These are phyloP conservation scores for Eupithecia inturbata DNA, from an alignment of 2,888 invertebrate genomes.

Conservation along the genomic window DNA sequence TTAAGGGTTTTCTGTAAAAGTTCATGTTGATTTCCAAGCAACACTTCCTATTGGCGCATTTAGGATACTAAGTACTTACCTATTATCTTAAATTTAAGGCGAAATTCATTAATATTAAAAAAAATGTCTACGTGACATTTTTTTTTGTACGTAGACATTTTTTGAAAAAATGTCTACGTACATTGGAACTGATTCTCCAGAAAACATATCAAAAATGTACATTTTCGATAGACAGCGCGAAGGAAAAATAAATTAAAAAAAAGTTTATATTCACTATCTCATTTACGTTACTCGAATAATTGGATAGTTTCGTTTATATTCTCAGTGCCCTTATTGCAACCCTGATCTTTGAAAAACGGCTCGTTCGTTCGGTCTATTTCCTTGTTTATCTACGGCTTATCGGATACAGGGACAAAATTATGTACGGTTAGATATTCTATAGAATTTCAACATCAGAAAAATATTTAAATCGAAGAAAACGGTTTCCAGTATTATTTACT, in stretches of 20 bases:
- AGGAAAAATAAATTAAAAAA: neutral
- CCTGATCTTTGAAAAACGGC: conserved; percentile 53
- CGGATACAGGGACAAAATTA: conserved; percentile 46
- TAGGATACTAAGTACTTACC: too few relatives aligned
- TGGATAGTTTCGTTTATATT: neutral
- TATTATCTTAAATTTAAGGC: neutral
- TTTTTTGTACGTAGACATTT: too few relatives aligned
- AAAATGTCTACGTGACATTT: too few relatives aligned
- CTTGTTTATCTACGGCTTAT: conserved; percentile 79
- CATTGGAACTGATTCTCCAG: neutral
- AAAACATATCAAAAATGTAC: neutral
- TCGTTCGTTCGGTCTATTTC: conserved; percentile 79
- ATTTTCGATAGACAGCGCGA: neutral
- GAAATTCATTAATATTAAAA: neutral
- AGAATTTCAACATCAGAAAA: conserved; percentile 14
- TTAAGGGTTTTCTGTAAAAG: neutral
- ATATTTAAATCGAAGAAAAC: neutral
- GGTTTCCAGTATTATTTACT: neutral
- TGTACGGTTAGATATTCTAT: conserved; percentile 30
- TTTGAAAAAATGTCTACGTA: too few relatives aligned
- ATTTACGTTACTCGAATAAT: neutral
- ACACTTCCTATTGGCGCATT: neutral
- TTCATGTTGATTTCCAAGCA: neutral
- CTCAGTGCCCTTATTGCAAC: neutral
- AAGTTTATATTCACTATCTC: neutral